A percentile compares a stretch with the other conserved stretches of the same genome.
phyloP scores from a whole-genome alignment of 2,797 vertebrate species.

The Phoebastria nigripes region DNA sequence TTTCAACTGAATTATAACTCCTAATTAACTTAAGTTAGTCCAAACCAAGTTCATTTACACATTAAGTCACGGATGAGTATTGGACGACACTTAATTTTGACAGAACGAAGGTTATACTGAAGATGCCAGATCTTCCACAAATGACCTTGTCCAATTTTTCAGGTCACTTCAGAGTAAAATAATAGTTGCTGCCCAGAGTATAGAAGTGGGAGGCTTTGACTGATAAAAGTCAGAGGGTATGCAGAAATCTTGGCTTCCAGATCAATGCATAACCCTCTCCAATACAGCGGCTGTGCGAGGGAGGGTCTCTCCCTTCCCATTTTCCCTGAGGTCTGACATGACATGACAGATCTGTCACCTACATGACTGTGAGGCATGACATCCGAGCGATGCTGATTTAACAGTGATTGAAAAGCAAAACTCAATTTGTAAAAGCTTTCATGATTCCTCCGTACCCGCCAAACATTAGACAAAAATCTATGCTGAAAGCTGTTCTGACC shows the following conservation, averaged over 20 bases:
- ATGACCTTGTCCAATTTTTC: background rate
- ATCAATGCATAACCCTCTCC: background rate
- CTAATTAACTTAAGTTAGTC: background rate
- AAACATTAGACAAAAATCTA: background rate
- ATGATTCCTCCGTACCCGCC: background rate
- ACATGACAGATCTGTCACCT: background rate
- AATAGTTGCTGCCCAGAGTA: background rate
- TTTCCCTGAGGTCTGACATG: background rate
- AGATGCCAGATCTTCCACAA: background rate
- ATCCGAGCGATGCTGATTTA: background rate
- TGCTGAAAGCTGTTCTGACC: background rate
- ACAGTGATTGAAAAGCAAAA: constrained; percentile 1
- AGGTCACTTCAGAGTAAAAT: background rate
- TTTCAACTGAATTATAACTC: background rate
- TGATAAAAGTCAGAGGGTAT: background rate
- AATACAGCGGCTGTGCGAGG: accelerated
- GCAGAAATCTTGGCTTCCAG: background rate
- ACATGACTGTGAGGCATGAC: background rate
- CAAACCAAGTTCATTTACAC: background rate
- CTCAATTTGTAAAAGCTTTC: background rate
- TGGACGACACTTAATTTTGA: background rate
- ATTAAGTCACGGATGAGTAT: background rate
- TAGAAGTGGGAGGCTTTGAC: background rate
- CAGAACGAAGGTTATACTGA: background rate
- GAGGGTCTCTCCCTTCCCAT: background rate